Conservation (phyloP, 1,140 invertebrate genomes). For the Philaenus spumarius region DNA sequence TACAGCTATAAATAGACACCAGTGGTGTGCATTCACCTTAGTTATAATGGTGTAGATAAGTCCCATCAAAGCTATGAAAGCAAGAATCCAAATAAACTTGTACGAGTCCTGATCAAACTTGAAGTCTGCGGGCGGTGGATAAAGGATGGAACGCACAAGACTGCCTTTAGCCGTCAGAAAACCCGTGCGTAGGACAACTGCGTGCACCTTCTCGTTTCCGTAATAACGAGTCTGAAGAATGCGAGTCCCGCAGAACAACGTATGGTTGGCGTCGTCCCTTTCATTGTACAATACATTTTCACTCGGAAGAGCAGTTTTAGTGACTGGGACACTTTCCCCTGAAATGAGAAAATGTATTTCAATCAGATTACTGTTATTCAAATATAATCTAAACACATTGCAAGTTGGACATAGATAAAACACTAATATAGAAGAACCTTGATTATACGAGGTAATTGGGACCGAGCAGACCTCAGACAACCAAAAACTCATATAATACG, state of each 20-base stretch:
- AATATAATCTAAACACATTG: too few species aligned
- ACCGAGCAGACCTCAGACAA: too few species aligned
- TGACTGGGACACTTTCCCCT: constrained; percentile 69
- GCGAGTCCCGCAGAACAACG: constrained; percentile 46
- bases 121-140: constrained; percentile 91
- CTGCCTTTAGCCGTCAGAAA: constrained; percentile 87
- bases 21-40: constrained; percentile 53
- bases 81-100: constrained; percentile 81
- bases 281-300: constrained; percentile 57
- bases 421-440: too few species aligned
- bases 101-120: constrained; percentile 91
- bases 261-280: constrained; percentile 81
- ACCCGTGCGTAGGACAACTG: constrained; percentile 69
- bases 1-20: constrained; percentile 1
- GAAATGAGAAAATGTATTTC: constrained; percentile 28
- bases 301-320: constrained; percentile 79
- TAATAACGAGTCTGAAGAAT: constrained; percentile 65
- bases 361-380: too few species aligned
- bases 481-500: too few species aligned
- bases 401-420: too few species aligned
- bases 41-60: constrained; percentile 77
- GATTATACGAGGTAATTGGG: too few species aligned
- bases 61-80: constrained; percentile 65
- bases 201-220: constrained; percentile 55
- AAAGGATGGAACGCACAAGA: constrained; percentile 87